Evolutionary conservation across 2,888 invertebrate species (phyloP).

Genomic region (Laspeyria flexula): DNA sequence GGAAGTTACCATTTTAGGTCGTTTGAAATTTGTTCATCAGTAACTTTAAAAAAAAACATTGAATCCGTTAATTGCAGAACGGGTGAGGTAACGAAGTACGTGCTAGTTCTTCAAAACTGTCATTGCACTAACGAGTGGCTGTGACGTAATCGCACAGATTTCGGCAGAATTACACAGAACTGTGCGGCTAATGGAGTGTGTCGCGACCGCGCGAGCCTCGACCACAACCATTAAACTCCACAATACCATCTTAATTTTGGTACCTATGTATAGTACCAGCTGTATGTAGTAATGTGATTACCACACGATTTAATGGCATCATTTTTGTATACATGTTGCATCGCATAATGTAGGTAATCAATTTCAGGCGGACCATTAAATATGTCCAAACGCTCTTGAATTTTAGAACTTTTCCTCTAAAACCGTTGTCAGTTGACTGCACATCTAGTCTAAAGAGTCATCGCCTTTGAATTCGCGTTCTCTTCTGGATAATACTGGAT

Average conservation of each 20-base stretch:
- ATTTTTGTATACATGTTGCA: constrained; percentile 18
- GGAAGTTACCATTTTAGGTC: constrained; percentile 31
- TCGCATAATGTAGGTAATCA: constrained; percentile 9
- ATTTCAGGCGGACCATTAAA: constrained; percentile 9
- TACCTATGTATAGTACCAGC: constrained; percentile 36
- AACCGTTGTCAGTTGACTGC: too few species aligned
- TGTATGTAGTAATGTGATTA: constrained; percentile 31
- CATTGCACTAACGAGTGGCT: constrained; percentile 61
- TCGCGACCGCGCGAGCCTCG: constrained; percentile 46
- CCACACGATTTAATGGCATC: constrained; percentile 16
- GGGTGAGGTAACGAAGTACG: constrained; percentile 60
- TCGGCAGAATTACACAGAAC: constrained; percentile 74
- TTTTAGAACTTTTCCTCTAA: too few species aligned
- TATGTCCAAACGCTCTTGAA: neutral
- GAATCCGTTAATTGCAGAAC: constrained; percentile 61
- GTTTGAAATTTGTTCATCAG: too few species aligned
- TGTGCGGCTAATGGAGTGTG: constrained; percentile 72
- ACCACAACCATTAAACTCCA: constrained; percentile 41
- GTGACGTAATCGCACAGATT: constrained; percentile 70
- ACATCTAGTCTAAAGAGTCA: too few species aligned
- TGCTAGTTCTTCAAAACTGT: constrained; percentile 53
- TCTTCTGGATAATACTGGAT: too few species aligned
- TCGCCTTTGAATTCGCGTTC: too few species aligned
- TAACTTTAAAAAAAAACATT: constrained; percentile 41
- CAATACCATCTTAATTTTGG: constrained; percentile 37